Base-by-base conservation (phyloP, 2,888 invertebrate species). In the Cantharis rufa region DNA sequence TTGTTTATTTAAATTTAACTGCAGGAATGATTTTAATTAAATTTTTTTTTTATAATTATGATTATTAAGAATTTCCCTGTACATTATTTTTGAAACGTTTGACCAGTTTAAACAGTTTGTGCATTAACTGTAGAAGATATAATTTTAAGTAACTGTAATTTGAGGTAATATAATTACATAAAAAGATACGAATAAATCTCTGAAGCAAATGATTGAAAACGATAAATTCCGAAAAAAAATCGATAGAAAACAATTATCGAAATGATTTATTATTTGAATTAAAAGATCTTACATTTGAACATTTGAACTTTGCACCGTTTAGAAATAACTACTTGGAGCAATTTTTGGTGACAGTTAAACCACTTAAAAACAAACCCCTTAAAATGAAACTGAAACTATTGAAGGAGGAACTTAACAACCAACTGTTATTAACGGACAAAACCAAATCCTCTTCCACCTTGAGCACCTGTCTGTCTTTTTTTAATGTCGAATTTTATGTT, bases 371-470 rank as follows among this genome's bases (percentile, higher is more conserved):
- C 48, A 48, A 48, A 48, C 48, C 48, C 48, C 48, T 48, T 13
- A 9, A 48, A 48, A n/a, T 48, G 48, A 48, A 70, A 61, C 21
- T 16, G n/a, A 21, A 70, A 70, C 13, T 48, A 68, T 62, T 69
- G 64, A 72, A 72, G 72, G 69, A 72, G 69, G 70, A 69, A 69
- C 28, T 70, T 63, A 76, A 70, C 61, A 66, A 66, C 74, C 77
- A 77, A 76, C 76, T 76, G 76, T 48, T 70, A 24, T n/a, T 70
- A 70, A 73, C 76, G 70, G 76, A 24, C 71, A 72, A n/a, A n/a
- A 77, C 69, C 32, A 74, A 69, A 63, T 72, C 72, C 74, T 70
- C 28, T 77, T 74, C 71, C 71, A 66, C 27, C 69, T 73, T 77
- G 62, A 69, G 63, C 75, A 77, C 75, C 77, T 77, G 77, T 72